A percentile compares a stretch with the other conserved stretches of the same genome.
Evolutionary conservation across 2,797 vertebrate species (phyloP).

Genomic region (Sparidentex hasta): DNA sequence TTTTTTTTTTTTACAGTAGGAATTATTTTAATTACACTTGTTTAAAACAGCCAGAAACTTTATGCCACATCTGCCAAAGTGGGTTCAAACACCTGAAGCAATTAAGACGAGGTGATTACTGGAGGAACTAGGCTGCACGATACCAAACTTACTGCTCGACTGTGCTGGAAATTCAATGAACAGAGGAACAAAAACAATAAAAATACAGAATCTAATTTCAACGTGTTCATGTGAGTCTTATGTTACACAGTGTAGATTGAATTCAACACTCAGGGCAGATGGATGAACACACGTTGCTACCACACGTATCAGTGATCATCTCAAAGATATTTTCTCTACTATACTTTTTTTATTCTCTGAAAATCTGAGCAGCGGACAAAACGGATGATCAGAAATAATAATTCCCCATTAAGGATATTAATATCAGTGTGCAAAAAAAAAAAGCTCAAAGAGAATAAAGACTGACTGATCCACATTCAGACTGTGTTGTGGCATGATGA

Average conservation of each 20-base stretch:
- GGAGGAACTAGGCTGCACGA: background rate
- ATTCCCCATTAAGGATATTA: background rate
- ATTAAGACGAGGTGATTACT: background rate
- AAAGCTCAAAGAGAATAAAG: background rate
- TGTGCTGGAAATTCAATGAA: background rate
- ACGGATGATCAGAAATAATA: background rate
- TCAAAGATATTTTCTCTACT: background rate
- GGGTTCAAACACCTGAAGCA: background rate
- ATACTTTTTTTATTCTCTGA: too few species aligned
- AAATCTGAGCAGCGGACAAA: too few species aligned
- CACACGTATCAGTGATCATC: background rate
- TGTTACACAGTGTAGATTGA: background rate
- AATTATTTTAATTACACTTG: slow-evolving; percentile 8
- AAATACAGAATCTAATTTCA: background rate
- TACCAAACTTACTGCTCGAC: background rate
- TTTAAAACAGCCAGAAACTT: slow-evolving; percentile 10
- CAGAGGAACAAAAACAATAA: background rate
- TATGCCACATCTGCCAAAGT: background rate
- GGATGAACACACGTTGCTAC: too few species aligned
- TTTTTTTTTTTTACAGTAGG: background rate
- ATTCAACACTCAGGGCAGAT: background rate
- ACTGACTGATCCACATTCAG: background rate
- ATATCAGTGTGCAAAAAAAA: too few species aligned
- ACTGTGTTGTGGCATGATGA: background rate
- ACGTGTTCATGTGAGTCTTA: background rate